Evolutionary conservation across 2,797 vertebrate genomes (phyloP).

Genomic region (Limosa lapponica): DNA sequence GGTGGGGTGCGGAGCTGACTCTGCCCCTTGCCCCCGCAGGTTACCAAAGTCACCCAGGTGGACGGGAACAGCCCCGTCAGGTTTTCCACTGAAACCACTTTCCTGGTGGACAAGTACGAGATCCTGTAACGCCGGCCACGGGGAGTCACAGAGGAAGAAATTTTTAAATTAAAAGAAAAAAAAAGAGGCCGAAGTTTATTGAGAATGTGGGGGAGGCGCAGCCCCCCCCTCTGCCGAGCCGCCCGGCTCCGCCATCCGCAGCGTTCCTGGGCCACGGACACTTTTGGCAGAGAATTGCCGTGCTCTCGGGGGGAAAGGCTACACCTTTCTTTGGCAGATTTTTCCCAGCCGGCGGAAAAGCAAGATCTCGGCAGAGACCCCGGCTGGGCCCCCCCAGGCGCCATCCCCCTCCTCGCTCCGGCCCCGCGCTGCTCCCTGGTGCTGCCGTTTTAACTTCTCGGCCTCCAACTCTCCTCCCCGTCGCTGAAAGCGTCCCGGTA

Average conservation of each 20-base stretch:
- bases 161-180: conserved; percentile 66
- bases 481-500: neutral
- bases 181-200: conserved; percentile 69
- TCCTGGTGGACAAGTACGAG: conserved; percentile 97
- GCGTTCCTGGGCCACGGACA: conserved; percentile 59
- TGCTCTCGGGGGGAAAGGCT: conserved; percentile 64
- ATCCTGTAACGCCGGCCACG: conserved; percentile 86
- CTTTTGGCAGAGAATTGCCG: conserved; percentile 64
- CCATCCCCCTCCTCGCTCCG: neutral
- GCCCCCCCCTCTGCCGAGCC: conserved; percentile 41
- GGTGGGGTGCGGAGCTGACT: neutral
- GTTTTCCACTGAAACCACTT: conserved; percentile 94
- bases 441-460: conserved; percentile 6
- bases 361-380: conserved; percentile 12
- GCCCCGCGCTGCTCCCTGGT: neutral
- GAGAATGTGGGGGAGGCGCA: conserved; percentile 68
- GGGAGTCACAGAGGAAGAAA: conserved; percentile 47
- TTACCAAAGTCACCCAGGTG: conserved; percentile 93
- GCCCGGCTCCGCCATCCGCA: conserved; percentile 1
- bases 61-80: conserved; percentile 89
- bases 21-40: conserved; percentile 73
- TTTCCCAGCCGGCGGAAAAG: conserved; percentile 24
- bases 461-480: neutral
- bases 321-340: conserved; percentile 72
- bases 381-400: neutral